Percentiles rank a stretch among this genome's conserved stretches.
Conservation (phyloP, 2,797 vertebrate genomes). For the Poeciliopsis turneri region DNA sequence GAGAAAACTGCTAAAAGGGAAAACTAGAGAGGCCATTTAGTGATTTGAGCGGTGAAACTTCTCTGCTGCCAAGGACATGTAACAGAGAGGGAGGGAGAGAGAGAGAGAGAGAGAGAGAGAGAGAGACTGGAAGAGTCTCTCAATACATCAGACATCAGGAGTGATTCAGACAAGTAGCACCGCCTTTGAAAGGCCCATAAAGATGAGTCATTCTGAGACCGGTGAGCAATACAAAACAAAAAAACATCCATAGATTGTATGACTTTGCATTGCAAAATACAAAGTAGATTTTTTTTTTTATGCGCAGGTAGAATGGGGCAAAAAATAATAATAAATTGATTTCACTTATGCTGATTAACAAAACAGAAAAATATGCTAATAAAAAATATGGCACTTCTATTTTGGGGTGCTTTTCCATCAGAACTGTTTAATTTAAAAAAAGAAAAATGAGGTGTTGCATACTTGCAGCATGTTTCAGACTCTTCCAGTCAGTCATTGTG, state of each 20-base stretch:
- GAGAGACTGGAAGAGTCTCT: constrained; percentile 36
- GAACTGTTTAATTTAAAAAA: constrained; percentile 31
- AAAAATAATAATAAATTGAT: neutral
- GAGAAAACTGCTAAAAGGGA: constrained; percentile 73
- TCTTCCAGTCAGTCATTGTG: constrained; percentile 61
- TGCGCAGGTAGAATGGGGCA: neutral
- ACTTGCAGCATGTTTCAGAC: constrained; percentile 56
- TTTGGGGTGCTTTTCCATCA: constrained; percentile 14
- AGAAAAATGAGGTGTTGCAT: constrained; percentile 22
- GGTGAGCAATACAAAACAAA: constrained; percentile 39
- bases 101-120: constrained; percentile 53
- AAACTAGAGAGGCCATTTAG: constrained; percentile 80
- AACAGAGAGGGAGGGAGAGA: constrained; percentile 75
- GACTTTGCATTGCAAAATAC: constrained; percentile 9
- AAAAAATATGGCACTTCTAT: constrained; percentile 14
- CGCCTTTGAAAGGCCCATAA: constrained; percentile 63
- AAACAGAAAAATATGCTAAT: constrained; percentile 4
- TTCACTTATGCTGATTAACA: constrained; percentile 12
- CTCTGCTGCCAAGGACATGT: constrained; percentile 85
- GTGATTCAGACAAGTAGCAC: constrained; percentile 64
- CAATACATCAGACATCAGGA: too few relatives aligned
- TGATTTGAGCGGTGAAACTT: constrained; percentile 81
- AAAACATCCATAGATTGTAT: constrained; percentile 22
- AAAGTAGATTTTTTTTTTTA: neutral
- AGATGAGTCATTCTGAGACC: constrained; percentile 57